Evolutionary conservation across 2,888 invertebrate genomes (phyloP).

Genomic region (Pyrrhosoma nymphula): DNA sequence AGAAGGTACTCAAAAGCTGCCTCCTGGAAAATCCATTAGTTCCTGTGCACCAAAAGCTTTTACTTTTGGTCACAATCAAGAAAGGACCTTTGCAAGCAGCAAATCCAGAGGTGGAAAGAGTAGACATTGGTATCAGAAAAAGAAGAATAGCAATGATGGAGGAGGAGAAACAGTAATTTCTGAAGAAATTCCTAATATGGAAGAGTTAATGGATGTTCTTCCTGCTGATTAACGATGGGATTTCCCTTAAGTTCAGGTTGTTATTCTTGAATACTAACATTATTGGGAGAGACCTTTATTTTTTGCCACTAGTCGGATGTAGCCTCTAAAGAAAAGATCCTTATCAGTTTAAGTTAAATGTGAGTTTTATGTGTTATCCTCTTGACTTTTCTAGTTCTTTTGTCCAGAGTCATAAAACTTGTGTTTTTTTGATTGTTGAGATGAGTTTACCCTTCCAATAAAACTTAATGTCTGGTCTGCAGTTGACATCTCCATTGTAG

Average conservation of each 20-base stretch:
- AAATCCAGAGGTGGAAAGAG: conserved; percentile 40
- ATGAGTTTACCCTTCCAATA: too few species aligned
- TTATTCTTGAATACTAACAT: too few species aligned
- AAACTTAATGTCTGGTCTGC: too few species aligned
- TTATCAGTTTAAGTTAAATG: too few species aligned
- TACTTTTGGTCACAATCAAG: conserved; percentile 55
- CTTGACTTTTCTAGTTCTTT: too few species aligned
- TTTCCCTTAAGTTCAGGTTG: not conserved
- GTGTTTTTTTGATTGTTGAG: too few species aligned
- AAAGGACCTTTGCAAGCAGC: not conserved
- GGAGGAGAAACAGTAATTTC: not conserved
- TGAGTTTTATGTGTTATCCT: too few species aligned
- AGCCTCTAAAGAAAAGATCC: too few species aligned
- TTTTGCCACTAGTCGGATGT: too few species aligned
- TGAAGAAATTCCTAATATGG: conserved; percentile 14
- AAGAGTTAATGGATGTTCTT: conserved; percentile 49
- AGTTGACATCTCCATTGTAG: too few species aligned
- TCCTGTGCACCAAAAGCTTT: not conserved
- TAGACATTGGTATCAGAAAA: conserved; percentile 52
- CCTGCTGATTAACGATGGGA: not conserved
- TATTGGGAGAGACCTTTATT: too few species aligned
- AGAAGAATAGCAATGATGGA: not conserved
- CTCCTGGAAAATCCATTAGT: not conserved
- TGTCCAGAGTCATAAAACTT: too few species aligned
- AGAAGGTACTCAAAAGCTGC: not conserved